Evolutionary conservation across 2,888 invertebrate species (phyloP).

Genomic region (Drosophila flavopinicola): DNA sequence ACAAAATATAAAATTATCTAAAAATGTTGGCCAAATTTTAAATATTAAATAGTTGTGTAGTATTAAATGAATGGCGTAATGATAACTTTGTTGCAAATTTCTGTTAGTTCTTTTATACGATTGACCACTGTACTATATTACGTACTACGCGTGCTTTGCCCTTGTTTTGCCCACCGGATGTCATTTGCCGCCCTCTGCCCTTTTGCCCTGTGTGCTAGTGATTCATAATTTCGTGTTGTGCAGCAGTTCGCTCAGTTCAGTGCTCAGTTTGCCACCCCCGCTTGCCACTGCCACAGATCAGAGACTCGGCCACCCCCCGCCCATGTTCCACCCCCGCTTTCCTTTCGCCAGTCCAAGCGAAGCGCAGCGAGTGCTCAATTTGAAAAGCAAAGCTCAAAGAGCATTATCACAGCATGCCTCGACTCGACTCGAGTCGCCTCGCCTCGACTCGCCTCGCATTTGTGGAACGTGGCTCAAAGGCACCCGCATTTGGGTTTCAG

Average conservation of each 20-base stretch:
- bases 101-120: no score
- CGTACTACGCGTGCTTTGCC: neutral
- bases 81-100: no score
- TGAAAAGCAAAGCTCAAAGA: slow-evolving; percentile 72
- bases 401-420: slow-evolving; percentile 77
- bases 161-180: slow-evolving; percentile 58
- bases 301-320: slow-evolving; percentile 1
- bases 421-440: slow-evolving; percentile 2
- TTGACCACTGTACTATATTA: slow-evolving; percentile 9
- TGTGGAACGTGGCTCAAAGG: slow-evolving; percentile 37
- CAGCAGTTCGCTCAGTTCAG: slow-evolving; percentile 4
- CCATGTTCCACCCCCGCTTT: neutral
- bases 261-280: slow-evolving; percentile 35
- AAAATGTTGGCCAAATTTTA: no score
- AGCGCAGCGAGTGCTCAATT: slow-evolving; percentile 79
- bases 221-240: slow-evolving; percentile 64
- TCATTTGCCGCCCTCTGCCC: slow-evolving; percentile 37
- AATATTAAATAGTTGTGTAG: no score
- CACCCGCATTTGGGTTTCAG: slow-evolving; percentile 69
- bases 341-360: slow-evolving; percentile 10
- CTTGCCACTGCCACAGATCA: slow-evolving; percentile 48
- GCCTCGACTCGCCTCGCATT: slow-evolving; percentile 4
- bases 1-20: no score
- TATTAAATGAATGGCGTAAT: no score
- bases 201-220: slow-evolving; percentile 42